phyloP scores from a whole-genome alignment of 2,888 invertebrate genomes.

The Metopia argyrocephala region DNA sequence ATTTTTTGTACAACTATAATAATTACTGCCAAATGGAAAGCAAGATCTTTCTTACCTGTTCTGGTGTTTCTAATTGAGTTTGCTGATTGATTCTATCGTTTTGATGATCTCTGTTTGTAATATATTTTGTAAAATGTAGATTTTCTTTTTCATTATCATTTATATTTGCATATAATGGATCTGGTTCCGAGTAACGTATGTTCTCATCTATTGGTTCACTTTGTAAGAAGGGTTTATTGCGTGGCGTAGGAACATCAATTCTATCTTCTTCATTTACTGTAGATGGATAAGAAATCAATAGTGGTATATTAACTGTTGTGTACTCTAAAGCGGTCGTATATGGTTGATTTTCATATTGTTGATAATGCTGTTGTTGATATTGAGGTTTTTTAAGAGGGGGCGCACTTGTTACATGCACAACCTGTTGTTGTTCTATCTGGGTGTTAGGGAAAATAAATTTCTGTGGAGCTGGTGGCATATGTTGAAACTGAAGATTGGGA shows the following conservation, averaged over 20 bases:
- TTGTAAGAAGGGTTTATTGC: constrained; percentile 71
- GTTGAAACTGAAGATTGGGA: constrained; percentile 25
- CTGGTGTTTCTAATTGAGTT: constrained; percentile 64
- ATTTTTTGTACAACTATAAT: neutral
- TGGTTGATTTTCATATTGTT: constrained; percentile 56
- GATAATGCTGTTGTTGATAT: constrained; percentile 65
- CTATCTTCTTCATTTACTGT: constrained; percentile 63
- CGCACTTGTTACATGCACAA: constrained; percentile 65
- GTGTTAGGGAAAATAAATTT: constrained; percentile 64
- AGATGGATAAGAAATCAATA: constrained; percentile 69
- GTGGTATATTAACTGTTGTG: constrained; percentile 66
- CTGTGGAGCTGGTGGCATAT: constrained; percentile 62
- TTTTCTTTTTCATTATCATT: neutral
- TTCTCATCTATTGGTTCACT: constrained; percentile 74
- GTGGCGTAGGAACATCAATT: constrained; percentile 68
- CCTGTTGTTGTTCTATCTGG: constrained; percentile 63
- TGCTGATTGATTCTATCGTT: constrained; percentile 19
- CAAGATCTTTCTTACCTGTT: constrained; percentile 31
- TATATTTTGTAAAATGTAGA: neutral
- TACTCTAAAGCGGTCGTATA: constrained; percentile 52
- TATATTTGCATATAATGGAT: constrained; percentile 77
- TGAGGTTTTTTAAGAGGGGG: constrained; percentile 67
- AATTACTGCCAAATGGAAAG: neutral
- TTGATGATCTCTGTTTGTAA: neutral
- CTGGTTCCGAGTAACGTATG: constrained; percentile 79